A percentile compares a stretch with the other conserved stretches of the same genome.
Conservation (phyloP, 2,888 invertebrate genomes). For the Heliconius sara region DNA sequence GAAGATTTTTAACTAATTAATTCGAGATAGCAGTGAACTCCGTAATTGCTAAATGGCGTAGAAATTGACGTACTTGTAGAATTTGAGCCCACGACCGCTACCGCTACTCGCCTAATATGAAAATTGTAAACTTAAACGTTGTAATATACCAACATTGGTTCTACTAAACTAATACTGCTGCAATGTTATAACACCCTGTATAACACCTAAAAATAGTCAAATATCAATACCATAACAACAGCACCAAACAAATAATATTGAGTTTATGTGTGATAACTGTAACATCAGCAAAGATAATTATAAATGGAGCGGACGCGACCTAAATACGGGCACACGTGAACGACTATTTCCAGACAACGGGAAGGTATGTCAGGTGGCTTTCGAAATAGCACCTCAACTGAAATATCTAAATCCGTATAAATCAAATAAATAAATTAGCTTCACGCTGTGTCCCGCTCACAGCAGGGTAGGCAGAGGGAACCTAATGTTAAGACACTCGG, state of each 20-base stretch:
- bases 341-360: constrained; percentile 72
- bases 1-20: constrained; percentile 12
- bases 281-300: constrained; percentile 74
- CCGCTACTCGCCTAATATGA: too few species aligned
- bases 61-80: background rate
- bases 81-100: too few species aligned
- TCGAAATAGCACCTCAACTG: constrained; percentile 63
- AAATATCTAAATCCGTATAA: constrained; percentile 33
- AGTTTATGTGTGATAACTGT: constrained; percentile 61
- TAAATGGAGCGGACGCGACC: constrained; percentile 74
- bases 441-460: too few species aligned
- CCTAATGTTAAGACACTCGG: too few species aligned
- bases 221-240: constrained; percentile 37
- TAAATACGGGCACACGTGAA: constrained; percentile 72
- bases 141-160: too few species aligned
- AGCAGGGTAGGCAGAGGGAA: too few species aligned
- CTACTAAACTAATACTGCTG: background rate
- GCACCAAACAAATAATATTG: constrained; percentile 43
- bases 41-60: too few species aligned
- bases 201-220: constrained; percentile 31
- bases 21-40: background rate
- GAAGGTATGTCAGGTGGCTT: constrained; percentile 72
- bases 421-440: too few species aligned
- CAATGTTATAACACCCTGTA: constrained; percentile 4
- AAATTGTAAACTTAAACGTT: too few species aligned